Base-by-base conservation (phyloP, 2,113 vertebrate species). In the Ibidorhyncha struthersii region DNA sequence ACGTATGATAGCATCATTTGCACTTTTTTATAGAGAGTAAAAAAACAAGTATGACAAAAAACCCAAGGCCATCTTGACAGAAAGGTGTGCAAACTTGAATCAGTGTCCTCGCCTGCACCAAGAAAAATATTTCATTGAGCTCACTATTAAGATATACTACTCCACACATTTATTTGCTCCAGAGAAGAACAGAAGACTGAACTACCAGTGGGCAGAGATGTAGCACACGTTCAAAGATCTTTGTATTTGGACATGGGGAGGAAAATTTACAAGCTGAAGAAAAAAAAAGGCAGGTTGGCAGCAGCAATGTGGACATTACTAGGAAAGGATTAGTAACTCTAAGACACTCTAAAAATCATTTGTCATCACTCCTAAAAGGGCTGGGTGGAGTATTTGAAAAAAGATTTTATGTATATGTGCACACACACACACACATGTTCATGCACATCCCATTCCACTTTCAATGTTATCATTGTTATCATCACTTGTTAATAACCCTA, bases 41-140 rank as follows among this genome's bases (percentile, higher is more conserved):
- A 84, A 88, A 74, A 95, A 41, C 53, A 96, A 93, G 38, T 59
- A 85, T 82, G 82, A 94, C 87, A 85, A 93, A 92, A 96, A 93
- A 14, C 8, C 49, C 93, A 96, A 94, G 84, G 93, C 74, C 76
- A 80, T 55, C 55, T 53, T 91, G 91, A 91, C 87, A 91, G 58
- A 88, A 90, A 47, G 63, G 53, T 86, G 67, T 71, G 59, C 40
- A 88, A 94, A 91, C 27, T 55, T 80, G 66, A 95, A 87, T 93
- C 53, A 90, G 63, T 76, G 73, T 77, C 63, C 55, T 81, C 77
- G 91, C 32, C 26, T 55, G 71, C 53, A 63, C 41, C n/a, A 88
- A 95, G 63, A 87, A 86, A 88, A 91, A 91, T n/a, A 63, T 38
- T 88, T 73, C 50, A 67, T 29, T 86, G 32, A 49, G 70, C 41